Conservation (phyloP, 1,140 invertebrate genomes). For the Pseudomyrmex pallidus region DNA sequence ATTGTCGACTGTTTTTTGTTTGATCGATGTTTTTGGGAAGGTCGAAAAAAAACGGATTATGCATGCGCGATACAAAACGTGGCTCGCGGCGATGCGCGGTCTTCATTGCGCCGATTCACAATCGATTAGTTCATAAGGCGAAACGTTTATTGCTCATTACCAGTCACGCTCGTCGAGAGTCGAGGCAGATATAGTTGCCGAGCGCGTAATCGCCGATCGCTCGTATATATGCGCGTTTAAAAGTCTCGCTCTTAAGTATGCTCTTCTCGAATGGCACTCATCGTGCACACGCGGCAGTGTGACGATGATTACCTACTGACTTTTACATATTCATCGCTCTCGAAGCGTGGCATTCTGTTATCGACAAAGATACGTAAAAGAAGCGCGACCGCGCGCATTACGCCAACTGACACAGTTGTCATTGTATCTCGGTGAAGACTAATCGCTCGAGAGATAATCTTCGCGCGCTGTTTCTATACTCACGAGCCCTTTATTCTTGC, state of each 20-base stretch:
- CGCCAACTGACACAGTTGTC: conserved; percentile 47
- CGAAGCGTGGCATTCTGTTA: conserved; percentile 43
- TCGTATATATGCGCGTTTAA: conserved; percentile 26
- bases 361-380: conserved; percentile 45
- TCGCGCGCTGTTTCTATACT: conserved; percentile 14
- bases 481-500: conserved; percentile 41
- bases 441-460: conserved; percentile 55
- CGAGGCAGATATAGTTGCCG: neutral
- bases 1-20: conserved; percentile 14
- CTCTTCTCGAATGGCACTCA: conserved; percentile 53
- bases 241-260: conserved; percentile 8
- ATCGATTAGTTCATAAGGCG: conserved; percentile 67
- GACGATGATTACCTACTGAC: conserved; percentile 50
- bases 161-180: conserved; percentile 17
- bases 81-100: conserved; percentile 4
- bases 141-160: conserved; percentile 60
- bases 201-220: conserved; percentile 17
- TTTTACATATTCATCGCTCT: conserved; percentile 57
- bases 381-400: conserved; percentile 22
- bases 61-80: conserved; percentile 1
- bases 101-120: conserved; percentile 61
- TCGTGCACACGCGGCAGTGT: conserved; percentile 9
- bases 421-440: conserved; percentile 48
- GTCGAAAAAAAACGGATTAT: conserved; percentile 4
- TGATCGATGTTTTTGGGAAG: neutral